Evolutionary conservation across 2,888 invertebrate genomes (phyloP).

Genomic region (Oligia fasciuncula): DNA sequence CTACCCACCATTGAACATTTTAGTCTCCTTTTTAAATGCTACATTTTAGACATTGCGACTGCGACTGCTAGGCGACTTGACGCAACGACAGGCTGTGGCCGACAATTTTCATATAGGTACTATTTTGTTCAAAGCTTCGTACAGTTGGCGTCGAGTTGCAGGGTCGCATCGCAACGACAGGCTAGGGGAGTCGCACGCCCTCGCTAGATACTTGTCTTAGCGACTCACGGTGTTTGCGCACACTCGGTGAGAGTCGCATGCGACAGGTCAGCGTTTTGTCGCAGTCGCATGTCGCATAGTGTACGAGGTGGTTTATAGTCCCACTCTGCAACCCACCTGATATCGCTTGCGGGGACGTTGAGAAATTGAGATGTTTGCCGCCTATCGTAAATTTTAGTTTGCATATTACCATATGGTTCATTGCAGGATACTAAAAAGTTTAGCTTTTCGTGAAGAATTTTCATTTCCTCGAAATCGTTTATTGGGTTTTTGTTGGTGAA

Average conservation of each 20-base stretch:
- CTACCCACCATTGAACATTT: neutral
- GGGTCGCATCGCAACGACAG: too few relatives aligned
- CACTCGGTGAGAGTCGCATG: neutral
- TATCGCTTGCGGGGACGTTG: neutral
- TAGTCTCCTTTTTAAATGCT: neutral
- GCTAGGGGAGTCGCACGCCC: neutral
- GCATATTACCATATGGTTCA: neutral
- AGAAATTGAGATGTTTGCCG: neutral
- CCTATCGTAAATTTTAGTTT: neutral
- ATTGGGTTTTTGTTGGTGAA: neutral
- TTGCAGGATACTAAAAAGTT: neutral
- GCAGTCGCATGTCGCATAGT: neutral
- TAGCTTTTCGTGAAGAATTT: slow-evolving; percentile 2
- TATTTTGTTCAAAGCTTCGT: neutral
- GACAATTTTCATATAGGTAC: neutral
- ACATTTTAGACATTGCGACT: neutral
- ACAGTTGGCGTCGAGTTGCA: too few relatives aligned
- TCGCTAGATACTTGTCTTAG: neutral
- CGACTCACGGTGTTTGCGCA: neutral
- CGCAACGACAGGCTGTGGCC: neutral
- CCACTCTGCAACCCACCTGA: neutral
- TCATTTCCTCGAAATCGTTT: slow-evolving; percentile 4
- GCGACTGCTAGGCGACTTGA: neutral
- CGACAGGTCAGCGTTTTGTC: neutral
- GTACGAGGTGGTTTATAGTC: neutral